Evolutionary conservation across 2,113 vertebrate genomes (phyloP).

Genomic region (Oryzias curvinotus): DNA sequence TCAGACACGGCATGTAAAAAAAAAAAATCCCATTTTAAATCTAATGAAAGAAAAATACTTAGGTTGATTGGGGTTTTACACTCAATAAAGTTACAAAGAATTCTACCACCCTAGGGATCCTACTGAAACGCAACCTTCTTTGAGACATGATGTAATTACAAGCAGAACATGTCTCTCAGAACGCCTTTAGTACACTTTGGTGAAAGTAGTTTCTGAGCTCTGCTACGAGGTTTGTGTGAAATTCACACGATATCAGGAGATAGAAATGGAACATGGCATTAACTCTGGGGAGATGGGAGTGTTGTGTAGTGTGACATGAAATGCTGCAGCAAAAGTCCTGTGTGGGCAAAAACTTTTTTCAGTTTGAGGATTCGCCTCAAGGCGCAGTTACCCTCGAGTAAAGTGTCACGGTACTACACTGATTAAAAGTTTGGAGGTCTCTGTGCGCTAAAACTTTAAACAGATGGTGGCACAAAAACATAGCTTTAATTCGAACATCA

Average conservation of each 20-base stretch:
- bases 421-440: slow-evolving; percentile 16
- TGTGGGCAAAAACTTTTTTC: background rate
- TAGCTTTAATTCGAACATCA: too few relatives aligned
- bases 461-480: too few relatives aligned
- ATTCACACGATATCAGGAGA: background rate
- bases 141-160: background rate
- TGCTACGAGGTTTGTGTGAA: background rate
- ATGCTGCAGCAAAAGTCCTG: slow-evolving; percentile 4
- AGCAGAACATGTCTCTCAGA: background rate
- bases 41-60: too few relatives aligned
- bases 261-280: background rate
- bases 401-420: background rate
- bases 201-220: background rate
- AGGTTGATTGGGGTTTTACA: too few relatives aligned
- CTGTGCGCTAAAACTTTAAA: too few relatives aligned
- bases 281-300: background rate
- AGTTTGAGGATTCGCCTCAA: slow-evolving; percentile 11
- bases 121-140: background rate
- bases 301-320: background rate
- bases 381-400: slow-evolving; percentile 15
- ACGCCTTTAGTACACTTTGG: background rate
- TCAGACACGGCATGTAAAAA: too few relatives aligned
- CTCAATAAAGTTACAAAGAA: too few relatives aligned
- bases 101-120: too few relatives aligned
- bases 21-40: too few relatives aligned